Percentiles rank a stretch among this genome's conserved stretches.
phyloP scores from a whole-genome alignment of 2,113 vertebrate genomes.

The Pelusios castaneus region DNA sequence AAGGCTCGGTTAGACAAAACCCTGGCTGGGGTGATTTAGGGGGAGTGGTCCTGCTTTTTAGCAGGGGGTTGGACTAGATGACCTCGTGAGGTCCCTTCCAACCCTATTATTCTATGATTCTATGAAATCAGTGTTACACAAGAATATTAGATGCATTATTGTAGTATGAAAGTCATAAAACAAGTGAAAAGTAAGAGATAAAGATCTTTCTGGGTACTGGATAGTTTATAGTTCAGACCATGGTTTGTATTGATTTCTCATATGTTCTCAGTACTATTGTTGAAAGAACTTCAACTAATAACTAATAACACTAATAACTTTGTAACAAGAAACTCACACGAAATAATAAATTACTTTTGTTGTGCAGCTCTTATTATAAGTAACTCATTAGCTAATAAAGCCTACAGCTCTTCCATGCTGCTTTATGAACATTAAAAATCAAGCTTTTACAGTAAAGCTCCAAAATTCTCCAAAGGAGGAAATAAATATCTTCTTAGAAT shows the following conservation, averaged over 20 bases:
- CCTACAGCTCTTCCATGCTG: not conserved
- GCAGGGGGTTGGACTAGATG: too few relatives aligned
- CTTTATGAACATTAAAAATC: not conserved
- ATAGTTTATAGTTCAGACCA: not conserved
- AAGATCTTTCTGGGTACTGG: not conserved
- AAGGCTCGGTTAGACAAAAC: too few relatives aligned
- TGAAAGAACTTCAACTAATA: not conserved
- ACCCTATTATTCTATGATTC: too few relatives aligned
- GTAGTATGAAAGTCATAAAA: not conserved
- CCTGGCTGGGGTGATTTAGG: too few relatives aligned
- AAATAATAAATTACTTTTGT: not conserved
- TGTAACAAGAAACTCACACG: not conserved
- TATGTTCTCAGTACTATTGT: not conserved
- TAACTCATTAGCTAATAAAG: not conserved
- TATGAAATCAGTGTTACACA: not conserved
- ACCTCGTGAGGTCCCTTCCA: too few relatives aligned
- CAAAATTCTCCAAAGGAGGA: not conserved
- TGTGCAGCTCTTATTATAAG: not conserved
- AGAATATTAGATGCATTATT: not conserved
- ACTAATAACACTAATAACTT: not conserved
- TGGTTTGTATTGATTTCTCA: not conserved
- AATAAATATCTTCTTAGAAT: not conserved
- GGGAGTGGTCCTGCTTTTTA: too few relatives aligned
- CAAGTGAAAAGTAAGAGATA: not conserved
- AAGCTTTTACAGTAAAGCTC: not conserved